Conservation (phyloP, 1,140 invertebrate species). For the Notospermus geniculatus region DNA sequence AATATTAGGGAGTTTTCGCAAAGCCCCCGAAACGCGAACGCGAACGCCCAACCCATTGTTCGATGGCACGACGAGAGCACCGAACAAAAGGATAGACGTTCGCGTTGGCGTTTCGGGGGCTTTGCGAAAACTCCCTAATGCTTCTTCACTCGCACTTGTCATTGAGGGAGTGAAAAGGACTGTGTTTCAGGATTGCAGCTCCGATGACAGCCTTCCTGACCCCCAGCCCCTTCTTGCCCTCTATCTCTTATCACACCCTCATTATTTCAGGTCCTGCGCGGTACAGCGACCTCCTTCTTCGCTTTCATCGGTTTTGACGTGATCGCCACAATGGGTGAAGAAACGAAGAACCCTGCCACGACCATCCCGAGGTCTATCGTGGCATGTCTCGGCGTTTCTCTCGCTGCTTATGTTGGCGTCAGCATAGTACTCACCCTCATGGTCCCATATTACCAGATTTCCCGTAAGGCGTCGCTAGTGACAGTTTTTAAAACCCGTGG, state of each 20-base stretch:
- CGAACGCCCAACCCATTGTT: no score
- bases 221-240: no score
- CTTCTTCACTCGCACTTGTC: no score
- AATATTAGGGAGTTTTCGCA: no score
- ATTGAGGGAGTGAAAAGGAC: constrained; percentile 8
- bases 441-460: constrained; percentile 38
- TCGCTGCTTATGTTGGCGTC: constrained; percentile 38
- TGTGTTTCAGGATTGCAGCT: neutral
- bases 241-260: constrained; percentile 5
- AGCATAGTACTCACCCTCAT: constrained; percentile 44
- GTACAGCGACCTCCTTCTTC: constrained; percentile 42
- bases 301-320: constrained; percentile 44
- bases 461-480: constrained; percentile 29
- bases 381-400: constrained; percentile 35
- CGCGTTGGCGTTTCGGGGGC: no score
- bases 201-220: no score
- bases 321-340: constrained; percentile 78
- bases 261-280: constrained; percentile 38
- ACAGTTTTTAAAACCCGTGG: constrained; percentile 30
- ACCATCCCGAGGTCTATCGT: constrained; percentile 41
- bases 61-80: no score
- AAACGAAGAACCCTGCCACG: constrained; percentile 40
- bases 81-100: no score
- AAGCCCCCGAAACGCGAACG: no score
- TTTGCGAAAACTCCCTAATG: no score